A percentile compares a stretch with the other conserved stretches of the same genome.
These are phyloP conservation scores for Drosophila paulistorum DNA, from an alignment of 1,140 invertebrate genomes.

Conservation along the genomic window DNA sequence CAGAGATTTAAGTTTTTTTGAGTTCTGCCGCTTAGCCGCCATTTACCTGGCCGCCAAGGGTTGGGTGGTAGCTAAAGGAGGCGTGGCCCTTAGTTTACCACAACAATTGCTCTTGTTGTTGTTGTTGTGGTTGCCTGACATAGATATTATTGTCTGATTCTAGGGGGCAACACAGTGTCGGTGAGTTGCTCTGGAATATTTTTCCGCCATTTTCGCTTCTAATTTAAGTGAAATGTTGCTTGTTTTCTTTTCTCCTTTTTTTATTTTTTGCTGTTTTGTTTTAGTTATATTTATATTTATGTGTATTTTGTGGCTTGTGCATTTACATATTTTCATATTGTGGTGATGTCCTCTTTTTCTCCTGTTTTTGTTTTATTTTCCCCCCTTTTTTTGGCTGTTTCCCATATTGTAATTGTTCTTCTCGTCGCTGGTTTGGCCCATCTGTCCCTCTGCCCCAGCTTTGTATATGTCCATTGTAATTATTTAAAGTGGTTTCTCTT, in stretches of 20 bases:
- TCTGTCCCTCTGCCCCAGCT: neutral
- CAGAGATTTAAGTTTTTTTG: constrained; percentile 72
- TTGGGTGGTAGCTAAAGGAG: constrained; percentile 14
- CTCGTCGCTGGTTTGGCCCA: constrained; percentile 18
- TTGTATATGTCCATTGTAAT: constrained; percentile 63
- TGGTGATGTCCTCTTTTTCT: constrained; percentile 42
- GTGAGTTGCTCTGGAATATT: constrained; percentile 61
- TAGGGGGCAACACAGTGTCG: constrained; percentile 29
- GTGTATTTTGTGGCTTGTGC: constrained; percentile 38
- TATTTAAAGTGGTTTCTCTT: constrained; percentile 73
- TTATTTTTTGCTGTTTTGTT: constrained; percentile 44
- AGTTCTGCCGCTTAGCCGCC: constrained; percentile 54
- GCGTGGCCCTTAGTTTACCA: constrained; percentile 29
- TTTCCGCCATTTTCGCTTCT: constrained; percentile 71
- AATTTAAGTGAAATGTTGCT: constrained; percentile 72
- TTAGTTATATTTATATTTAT: constrained; percentile 45
- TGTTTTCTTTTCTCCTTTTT: constrained; percentile 41
- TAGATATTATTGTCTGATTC: constrained; percentile 76
- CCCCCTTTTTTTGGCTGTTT: constrained; percentile 31
- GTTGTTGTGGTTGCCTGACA: constrained; percentile 63
- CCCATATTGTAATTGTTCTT: constrained; percentile 45
- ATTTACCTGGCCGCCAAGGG: constrained; percentile 66
- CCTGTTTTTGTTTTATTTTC: neutral
- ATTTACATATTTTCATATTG: constrained; percentile 67
- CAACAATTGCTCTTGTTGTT: constrained; percentile 32